Evolutionary conservation across 1,140 invertebrate species (phyloP), one percentile per base, ranked within the genome.

Genomic region (Bombus affinis): DNA sequence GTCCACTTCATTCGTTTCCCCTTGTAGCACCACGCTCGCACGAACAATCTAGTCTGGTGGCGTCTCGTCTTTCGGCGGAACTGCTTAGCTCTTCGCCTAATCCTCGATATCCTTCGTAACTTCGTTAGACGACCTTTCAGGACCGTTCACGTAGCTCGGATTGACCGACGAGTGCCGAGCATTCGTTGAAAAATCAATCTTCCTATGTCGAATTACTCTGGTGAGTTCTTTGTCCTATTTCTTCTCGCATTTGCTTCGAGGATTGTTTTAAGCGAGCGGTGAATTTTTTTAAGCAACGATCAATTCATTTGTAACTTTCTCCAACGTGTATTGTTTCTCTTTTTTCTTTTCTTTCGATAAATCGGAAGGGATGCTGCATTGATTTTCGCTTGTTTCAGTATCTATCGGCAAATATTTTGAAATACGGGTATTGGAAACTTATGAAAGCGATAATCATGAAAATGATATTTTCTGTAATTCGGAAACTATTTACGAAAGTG

Each of bases 1-100:
- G 91, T 92, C 91, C 91, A 90, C 85, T 91, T 92, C 85, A 75
- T 91, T 90, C 89, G 87, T 87, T 85, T 89, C 81, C 86, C 81
- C 84, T 81, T 84, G 77, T 83, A 89, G 82, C 79, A 71, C 72
- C 71, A 42, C 37, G 88, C 73, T n/a, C 4, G 47, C 25, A 62
- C 47, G 90, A 83, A 86, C 90, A 88, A 89, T 91, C 83, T 81
- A 92, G 86, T 75, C 80, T 37, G 78, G 79, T 86, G 86, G 83
- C 86, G 83, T 84, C 90, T 92, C 88, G 88, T 87, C 90, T 91
- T 88, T 91, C 88, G 89, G 72, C 86, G 72, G 88, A 86, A 88
- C 88, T 90, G 84, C 88, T 91, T 86, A 89, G 74, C 74, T 91
- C 85, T 76, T 90, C 87, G 89, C 87, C 90, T 90, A 90, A 92